Base-by-base conservation (phyloP, 64 coral and sea anemone species). In the Pocillopora verrucosa region DNA sequence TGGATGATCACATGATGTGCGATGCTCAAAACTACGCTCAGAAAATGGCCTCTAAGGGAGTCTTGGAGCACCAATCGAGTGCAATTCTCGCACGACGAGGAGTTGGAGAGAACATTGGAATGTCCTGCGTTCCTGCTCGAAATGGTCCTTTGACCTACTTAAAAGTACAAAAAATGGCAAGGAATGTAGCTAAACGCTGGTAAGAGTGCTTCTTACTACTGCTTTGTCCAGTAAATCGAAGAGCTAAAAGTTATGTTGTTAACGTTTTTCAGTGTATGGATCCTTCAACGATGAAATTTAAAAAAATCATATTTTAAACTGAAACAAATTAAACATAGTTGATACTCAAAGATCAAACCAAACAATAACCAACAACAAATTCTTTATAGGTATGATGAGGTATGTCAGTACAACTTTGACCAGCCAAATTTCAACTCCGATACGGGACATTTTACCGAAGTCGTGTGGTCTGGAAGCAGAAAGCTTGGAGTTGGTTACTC, bases 381-480 rank as follows among this genome's bases (percentile, higher is more conserved):
- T 60, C 9, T 60, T 68, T 94, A 10, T 35, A 98, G 96, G 96
- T 98, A 98, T 45, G 80, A 95, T 24, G 96, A 98, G 34, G 96
- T 98, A 35, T 98, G 96, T 16, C 68, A 95, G 24, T 94, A 98
- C 74, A 80, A 89, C 0, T 92, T 93, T 79, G 87, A 74, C 15
- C 30, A 56, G 75, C 87, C 73, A 56, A 94, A 38, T 37, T 78
- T 73, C 64, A 72, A 16, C 4, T 77, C 65, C 24, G 82, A 22
- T 9, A 92, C 91, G 0, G 96, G 93, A 5, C 93, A 98, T 79
- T 98, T 98, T 34, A 98, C 96, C 5, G 93, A 98, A 81, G 84
- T 98, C 36, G 93, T 95, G 22, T 98, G 96, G 96, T 92, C 92
- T 80, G 78, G 81, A 45, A 95, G 93, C 67, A 89, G 58, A 34